Evolutionary conservation across 2,113 vertebrate species (phyloP).

Genomic region (Blennius ocellaris): DNA sequence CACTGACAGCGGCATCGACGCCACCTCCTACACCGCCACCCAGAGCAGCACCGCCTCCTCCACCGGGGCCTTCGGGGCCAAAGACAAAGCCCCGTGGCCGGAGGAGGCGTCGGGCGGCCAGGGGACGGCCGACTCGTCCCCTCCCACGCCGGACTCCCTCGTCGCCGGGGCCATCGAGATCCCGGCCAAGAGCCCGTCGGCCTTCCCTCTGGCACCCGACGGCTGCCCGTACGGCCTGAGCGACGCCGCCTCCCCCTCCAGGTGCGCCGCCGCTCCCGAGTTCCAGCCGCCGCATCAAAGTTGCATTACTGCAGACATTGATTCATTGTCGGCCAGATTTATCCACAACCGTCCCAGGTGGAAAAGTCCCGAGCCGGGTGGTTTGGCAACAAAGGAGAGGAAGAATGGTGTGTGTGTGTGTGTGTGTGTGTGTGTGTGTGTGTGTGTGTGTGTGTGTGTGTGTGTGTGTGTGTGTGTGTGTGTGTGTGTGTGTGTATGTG

Average conservation of each 20-base stretch:
- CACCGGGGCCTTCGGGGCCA: constrained; percentile 79
- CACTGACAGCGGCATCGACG: constrained; percentile 93
- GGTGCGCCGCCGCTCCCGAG: constrained; percentile 77
- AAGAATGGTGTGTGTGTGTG: constrained; percentile 13
- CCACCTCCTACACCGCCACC: constrained; percentile 91
- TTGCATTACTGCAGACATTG: constrained; percentile 43
- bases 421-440: no score
- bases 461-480: no score
- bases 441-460: no score
- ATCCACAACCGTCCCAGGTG: constrained; percentile 46
- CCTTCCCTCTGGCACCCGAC: constrained; percentile 85
- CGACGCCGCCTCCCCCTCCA: constrained; percentile 89
- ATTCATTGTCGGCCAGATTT: constrained; percentile 63
- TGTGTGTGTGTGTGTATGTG: no score
- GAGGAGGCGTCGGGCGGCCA: constrained; percentile 86
- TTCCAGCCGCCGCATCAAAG: constrained; percentile 36
- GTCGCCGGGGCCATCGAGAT: constrained; percentile 81
- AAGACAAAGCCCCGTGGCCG: constrained; percentile 90
- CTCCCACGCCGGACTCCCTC: constrained; percentile 78
- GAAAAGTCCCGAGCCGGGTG: constrained; percentile 55
- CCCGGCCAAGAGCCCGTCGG: constrained; percentile 84
- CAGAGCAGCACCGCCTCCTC: constrained; percentile 86
- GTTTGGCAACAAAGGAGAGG: constrained; percentile 57
- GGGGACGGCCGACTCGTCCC: constrained; percentile 81
- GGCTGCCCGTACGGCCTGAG: constrained; percentile 86